Evolutionary conservation across 2,113 vertebrate genomes (phyloP).

Genomic region (Pelecanus crispus): DNA sequence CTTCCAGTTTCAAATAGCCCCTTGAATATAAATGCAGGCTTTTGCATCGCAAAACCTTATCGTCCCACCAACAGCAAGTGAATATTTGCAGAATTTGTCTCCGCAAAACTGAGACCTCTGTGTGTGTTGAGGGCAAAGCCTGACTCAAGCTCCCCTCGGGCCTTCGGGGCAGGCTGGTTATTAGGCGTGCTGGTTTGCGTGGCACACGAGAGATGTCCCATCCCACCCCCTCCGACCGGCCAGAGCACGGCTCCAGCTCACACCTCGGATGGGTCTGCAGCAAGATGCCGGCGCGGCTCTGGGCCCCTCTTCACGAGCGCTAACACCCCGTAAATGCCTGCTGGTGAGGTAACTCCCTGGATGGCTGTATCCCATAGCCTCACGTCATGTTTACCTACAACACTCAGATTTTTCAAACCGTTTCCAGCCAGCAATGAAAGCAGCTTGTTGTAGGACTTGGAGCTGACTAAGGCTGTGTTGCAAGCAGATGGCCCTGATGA

Average conservation of each 20-base stretch:
- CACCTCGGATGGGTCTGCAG: background rate
- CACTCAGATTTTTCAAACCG: background rate
- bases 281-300: background rate
- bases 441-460: background rate
- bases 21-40: background rate
- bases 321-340: background rate
- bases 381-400: background rate
- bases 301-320: background rate
- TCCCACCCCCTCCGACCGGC: background rate
- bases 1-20: background rate
- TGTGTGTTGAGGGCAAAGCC: background rate
- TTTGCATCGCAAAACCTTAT: background rate
- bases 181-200: fast-evolving
- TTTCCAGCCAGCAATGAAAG: slow-evolving; percentile 20
- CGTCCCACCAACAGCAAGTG: fast-evolving
- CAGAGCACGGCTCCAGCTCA: background rate
- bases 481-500: slow-evolving; percentile 48
- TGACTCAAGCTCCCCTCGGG: fast-evolving
- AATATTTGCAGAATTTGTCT: background rate
- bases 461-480: background rate
- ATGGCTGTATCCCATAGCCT: background rate
- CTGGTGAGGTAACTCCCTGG: background rate
- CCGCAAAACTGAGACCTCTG: background rate
- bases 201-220: background rate
- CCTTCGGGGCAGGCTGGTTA: background rate